A percentile compares a stretch with the other conserved stretches of the same genome.
These are phyloP conservation scores for Acleris literana DNA, from an alignment of 2,888 invertebrate genomes.

Conservation along the genomic window DNA sequence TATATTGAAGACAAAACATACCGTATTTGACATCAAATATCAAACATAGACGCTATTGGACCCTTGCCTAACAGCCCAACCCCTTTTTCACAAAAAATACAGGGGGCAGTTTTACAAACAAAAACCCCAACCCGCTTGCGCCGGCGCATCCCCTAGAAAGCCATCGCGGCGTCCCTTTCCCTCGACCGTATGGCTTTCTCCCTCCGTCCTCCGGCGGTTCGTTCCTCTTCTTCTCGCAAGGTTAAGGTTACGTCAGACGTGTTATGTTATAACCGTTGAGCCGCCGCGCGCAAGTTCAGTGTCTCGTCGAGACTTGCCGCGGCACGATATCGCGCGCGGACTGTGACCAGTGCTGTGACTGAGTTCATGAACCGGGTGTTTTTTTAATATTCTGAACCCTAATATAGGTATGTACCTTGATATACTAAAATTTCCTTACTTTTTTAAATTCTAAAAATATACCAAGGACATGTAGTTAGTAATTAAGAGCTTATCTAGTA, in stretches of 20 bases:
- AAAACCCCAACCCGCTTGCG: no score
- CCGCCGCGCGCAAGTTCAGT: slow-evolving; percentile 82
- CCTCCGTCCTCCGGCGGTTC: slow-evolving; percentile 81
- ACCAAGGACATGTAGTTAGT: slow-evolving; percentile 48
- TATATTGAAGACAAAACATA: no score
- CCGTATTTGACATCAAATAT: no score
- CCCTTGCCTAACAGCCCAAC: no score
- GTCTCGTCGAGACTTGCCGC: slow-evolving; percentile 82
- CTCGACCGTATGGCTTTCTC: slow-evolving; percentile 78
- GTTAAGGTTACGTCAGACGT: slow-evolving; percentile 84
- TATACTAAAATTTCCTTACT: slow-evolving; percentile 12
- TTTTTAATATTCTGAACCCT: slow-evolving; percentile 66
- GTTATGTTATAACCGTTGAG: slow-evolving; percentile 84
- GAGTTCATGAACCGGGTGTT: slow-evolving; percentile 82
- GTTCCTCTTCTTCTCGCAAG: slow-evolving; percentile 84
- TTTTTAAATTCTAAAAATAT: slow-evolving; percentile 62
- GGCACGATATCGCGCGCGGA: slow-evolving; percentile 71
- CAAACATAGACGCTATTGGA: no score
- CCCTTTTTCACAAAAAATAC: no score
- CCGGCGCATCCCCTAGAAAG: slow-evolving; percentile 32
- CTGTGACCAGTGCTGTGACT: slow-evolving; percentile 75
- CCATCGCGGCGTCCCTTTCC: slow-evolving; percentile 77
- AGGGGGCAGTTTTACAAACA: no score
- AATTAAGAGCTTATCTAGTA: slow-evolving; percentile 46
- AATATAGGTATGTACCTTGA: slow-evolving; percentile 57